phyloP scores from a whole-genome alignment of 2,113 vertebrate genomes.

The Suricata suricatta region DNA sequence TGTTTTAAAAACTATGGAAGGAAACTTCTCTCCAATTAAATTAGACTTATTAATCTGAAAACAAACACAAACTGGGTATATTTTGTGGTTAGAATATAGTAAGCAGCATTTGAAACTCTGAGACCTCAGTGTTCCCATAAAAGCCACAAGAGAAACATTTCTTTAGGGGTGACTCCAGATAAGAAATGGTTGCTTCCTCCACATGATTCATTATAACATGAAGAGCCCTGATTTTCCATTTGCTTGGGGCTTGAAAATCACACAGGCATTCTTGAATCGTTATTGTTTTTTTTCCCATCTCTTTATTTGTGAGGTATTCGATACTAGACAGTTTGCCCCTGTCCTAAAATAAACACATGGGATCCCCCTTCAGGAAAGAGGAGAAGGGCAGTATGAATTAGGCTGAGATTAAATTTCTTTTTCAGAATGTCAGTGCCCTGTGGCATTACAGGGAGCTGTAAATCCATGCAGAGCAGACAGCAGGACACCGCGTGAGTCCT shows the following conservation, averaged over 20 bases:
- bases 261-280: neutral
- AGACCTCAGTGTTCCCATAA: neutral
- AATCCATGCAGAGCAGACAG: neutral
- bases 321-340: neutral
- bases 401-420: neutral
- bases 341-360: conserved; percentile 13
- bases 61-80: neutral
- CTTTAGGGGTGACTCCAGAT: neutral
- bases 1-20: neutral
- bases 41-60: neutral
- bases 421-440: neutral
- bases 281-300: neutral
- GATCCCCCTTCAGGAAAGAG: neutral
- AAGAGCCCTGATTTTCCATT: neutral
- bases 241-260: neutral
- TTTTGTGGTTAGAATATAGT: neutral
- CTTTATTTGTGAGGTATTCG: neutral
- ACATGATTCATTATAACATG: neutral
- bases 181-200: neutral
- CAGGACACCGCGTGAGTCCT: neutral
- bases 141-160: neutral
- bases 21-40: neutral
- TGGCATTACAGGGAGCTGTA: conserved; percentile 19
- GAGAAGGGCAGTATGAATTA: neutral
- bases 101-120: neutral